Percentiles rank a stretch among this genome's conserved stretches.
Evolutionary conservation across 2,888 invertebrate species (phyloP).

Genomic region (Quadroppia sp.): DNA sequence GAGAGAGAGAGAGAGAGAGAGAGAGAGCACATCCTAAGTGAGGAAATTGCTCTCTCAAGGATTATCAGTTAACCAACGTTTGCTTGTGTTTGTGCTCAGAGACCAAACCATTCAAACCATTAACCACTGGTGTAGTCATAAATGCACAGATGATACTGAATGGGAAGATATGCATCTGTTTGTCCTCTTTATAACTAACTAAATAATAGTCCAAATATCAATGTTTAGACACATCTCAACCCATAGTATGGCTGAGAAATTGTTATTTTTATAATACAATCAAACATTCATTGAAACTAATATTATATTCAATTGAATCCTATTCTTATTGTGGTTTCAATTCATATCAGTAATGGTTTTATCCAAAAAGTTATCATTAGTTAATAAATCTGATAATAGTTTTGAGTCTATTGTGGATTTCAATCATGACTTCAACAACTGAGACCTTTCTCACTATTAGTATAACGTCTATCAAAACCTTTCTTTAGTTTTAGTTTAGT

Average conservation of each 20-base stretch:
- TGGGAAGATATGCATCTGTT: constrained; percentile 33
- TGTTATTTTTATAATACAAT: neutral
- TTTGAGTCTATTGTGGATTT: neutral
- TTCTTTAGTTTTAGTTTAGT: neutral
- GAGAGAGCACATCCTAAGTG: no score
- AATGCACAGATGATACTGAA: neutral
- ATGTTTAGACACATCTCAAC: constrained; percentile 20
- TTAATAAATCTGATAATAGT: constrained; percentile 5
- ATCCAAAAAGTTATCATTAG: neutral
- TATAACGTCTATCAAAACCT: neutral
- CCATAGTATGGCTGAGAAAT: neutral
- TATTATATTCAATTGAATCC: neutral
- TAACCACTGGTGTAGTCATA: constrained; percentile 18
- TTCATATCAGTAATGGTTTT: constrained; percentile 13
- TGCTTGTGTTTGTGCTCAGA: constrained; percentile 15
- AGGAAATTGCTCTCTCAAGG: constrained; percentile 32
- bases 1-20: no score
- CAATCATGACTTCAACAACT: neutral
- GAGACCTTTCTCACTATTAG: neutral
- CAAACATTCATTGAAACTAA: neutral
- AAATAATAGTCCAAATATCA: constrained; percentile 22
- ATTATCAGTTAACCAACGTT: constrained; percentile 32
- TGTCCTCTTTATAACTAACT: constrained; percentile 4
- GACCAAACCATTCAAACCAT: constrained; percentile 30
- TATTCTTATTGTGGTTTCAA: constrained; percentile 19